Evolutionary conservation across 2,113 vertebrate species (phyloP).

Genomic region (Formicarius rufipectus): DNA sequence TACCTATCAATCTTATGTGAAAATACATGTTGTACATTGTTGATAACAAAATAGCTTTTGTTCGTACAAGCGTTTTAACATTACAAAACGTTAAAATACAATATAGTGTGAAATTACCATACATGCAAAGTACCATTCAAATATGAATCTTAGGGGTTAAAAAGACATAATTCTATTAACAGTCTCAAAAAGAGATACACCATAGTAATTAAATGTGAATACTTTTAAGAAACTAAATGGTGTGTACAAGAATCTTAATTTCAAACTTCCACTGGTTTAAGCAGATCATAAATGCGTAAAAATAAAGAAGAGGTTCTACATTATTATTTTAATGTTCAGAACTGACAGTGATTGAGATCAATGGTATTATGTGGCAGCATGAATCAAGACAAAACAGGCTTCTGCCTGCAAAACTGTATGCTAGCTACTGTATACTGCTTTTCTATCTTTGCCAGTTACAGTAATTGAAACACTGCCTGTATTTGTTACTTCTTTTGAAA

Average conservation of each 20-base stretch:
- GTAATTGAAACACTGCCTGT: slow-evolving; percentile 12
- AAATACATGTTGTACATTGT: background rate
- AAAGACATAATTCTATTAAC: background rate
- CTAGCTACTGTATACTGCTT: background rate
- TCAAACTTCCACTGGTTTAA: slow-evolving; percentile 7
- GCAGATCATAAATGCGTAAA: background rate
- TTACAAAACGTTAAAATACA: background rate
- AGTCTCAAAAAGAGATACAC: background rate
- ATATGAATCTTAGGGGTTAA: background rate
- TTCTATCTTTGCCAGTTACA: background rate
- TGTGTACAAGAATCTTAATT: background rate
- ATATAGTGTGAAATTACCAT: background rate
- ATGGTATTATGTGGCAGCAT: slow-evolving; percentile 11
- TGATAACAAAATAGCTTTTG: background rate
- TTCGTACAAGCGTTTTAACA: background rate
- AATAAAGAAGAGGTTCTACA: background rate
- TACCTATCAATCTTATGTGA: background rate
- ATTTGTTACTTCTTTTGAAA: slow-evolving; percentile 14
- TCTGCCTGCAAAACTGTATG: background rate
- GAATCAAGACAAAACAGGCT: slow-evolving; percentile 30
- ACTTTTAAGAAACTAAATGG: slow-evolving; percentile 12
- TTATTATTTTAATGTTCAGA: slow-evolving; percentile 41
- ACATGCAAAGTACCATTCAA: background rate
- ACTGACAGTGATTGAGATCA: slow-evolving; percentile 59
- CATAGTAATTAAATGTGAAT: background rate